These are phyloP conservation scores for Rhagoletis zephyria DNA, from an alignment of 1,140 invertebrate species.

Conservation along the genomic window DNA sequence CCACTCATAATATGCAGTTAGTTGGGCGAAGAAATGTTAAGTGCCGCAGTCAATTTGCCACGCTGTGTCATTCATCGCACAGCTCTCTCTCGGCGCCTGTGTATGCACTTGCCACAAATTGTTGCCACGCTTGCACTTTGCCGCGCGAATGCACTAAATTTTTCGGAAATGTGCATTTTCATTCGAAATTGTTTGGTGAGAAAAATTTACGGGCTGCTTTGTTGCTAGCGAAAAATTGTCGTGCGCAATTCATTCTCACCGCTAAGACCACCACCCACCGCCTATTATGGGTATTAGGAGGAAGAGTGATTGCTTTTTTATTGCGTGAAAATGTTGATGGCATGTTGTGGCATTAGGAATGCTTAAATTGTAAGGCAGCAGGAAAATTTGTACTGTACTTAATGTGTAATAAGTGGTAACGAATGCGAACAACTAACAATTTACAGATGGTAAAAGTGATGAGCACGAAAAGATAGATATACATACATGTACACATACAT, in stretches of 20 bases:
- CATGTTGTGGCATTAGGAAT: slow-evolving; percentile 24
- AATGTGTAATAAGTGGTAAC: neutral
- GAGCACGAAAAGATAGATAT: too few species aligned
- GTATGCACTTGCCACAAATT: slow-evolving; percentile 27
- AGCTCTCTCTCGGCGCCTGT: neutral
- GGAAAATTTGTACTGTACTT: neutral
- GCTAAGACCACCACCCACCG: neutral
- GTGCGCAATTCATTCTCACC: neutral
- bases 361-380: slow-evolving; percentile 13
- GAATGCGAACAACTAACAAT: too few species aligned
- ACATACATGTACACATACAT: too few species aligned
- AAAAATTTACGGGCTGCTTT: neutral
- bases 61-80: slow-evolving; percentile 25
- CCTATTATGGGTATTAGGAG: slow-evolving; percentile 9
- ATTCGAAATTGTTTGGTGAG: neutral
- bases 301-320: slow-evolving; percentile 13
- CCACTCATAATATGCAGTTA: neutral
- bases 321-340: neutral
- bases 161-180: neutral
- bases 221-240: neutral
- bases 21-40: neutral
- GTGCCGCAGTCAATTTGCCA: slow-evolving; percentile 26
- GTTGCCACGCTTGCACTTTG: neutral
- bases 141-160: neutral
- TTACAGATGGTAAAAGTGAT: too few species aligned